phyloP scores from a whole-genome alignment of 2,113 vertebrate species.

The Thunnus thynnus region DNA sequence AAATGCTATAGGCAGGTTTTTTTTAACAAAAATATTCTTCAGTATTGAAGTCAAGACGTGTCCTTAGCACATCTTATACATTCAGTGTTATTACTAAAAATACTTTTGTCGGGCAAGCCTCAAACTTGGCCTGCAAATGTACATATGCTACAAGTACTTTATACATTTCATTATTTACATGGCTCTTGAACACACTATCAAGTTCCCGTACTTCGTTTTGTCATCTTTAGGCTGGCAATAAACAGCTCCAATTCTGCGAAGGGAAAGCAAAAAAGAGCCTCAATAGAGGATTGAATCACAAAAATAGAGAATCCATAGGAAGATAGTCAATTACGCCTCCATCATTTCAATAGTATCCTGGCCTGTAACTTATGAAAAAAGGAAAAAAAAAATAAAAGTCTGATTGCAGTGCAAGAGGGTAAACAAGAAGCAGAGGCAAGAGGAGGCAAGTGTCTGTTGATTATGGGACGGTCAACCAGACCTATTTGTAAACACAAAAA shows the following conservation, averaged over 20 bases:
- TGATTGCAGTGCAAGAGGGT: constrained; percentile 83
- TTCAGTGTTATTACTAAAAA: constrained; percentile 99
- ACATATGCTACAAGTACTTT: constrained; percentile 98
- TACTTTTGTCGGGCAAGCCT: constrained; percentile 90
- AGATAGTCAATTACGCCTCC: constrained; percentile 76
- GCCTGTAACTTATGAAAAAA: constrained; percentile 66
- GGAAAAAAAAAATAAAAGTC: constrained; percentile 18
- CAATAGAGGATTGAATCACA: constrained; percentile 55
- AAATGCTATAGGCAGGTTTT: constrained; percentile 76
- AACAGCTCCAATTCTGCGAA: constrained; percentile 80
- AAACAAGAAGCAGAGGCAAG: constrained; percentile 55
- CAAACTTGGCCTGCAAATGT: constrained; percentile 90
- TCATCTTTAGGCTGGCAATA: constrained; percentile 78
- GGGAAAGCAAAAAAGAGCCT: constrained; percentile 63
- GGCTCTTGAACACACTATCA: constrained; percentile 85
- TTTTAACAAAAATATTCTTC: constrained; percentile 89
- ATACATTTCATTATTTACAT: constrained; percentile 96
- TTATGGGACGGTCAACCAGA: constrained; percentile 59
- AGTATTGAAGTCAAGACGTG: constrained; percentile 88
- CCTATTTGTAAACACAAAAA: constrained; percentile 80
- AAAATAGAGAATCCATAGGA: constrained; percentile 65
- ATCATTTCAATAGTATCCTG: constrained; percentile 67
- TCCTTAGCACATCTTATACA: constrained; percentile 89
- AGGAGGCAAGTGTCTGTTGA: constrained; percentile 68
- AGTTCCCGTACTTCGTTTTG: constrained; percentile 78